These are phyloP conservation scores for Albula goreensis DNA, from an alignment of 2,113 vertebrate species.

Conservation along the genomic window DNA sequence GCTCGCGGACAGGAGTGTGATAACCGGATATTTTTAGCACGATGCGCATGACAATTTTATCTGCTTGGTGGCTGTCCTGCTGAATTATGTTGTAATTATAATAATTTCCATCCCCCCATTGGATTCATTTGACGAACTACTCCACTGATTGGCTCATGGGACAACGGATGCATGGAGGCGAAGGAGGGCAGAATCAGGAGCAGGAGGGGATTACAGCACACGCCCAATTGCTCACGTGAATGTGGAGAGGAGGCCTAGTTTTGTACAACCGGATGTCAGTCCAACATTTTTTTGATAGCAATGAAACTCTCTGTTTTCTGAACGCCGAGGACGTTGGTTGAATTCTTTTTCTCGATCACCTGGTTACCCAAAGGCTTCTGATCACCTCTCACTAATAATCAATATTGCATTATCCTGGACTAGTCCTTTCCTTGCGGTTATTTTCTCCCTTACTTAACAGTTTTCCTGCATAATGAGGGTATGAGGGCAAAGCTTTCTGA, in stretches of 20 bases:
- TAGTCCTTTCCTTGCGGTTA: conserved; percentile 55
- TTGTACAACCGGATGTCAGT: conserved; percentile 81
- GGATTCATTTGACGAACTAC: conserved; percentile 82
- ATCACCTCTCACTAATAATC: conserved; percentile 42
- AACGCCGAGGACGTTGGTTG: conserved; percentile 70
- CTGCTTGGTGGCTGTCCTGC: conserved; percentile 99
- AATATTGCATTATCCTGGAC: conserved; percentile 55
- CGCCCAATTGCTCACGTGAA: conserved; percentile 77
- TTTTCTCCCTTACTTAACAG: conserved; percentile 34
- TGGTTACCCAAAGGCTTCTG: conserved; percentile 30
- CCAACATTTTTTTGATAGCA: conserved; percentile 74
- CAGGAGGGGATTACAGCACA: conserved; percentile 63
- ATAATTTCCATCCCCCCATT: conserved; percentile 84
- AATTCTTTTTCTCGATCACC: conserved; percentile 67
- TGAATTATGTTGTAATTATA: conserved; percentile 97
- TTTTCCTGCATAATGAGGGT: conserved; percentile 24
- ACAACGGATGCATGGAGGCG: conserved; percentile 66
- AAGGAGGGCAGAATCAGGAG: conserved; percentile 38
- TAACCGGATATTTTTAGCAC: conserved; percentile 96
- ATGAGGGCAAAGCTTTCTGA: conserved; percentile 14
- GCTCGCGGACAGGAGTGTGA: conserved; percentile 79
- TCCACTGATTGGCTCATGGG: conserved; percentile 81
- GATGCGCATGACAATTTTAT: conserved; percentile 99
- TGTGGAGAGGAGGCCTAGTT: conserved; percentile 78
- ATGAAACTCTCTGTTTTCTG: conserved; percentile 73